Conservation (phyloP, 2,797 vertebrate genomes). For the Falco peregrinus region DNA sequence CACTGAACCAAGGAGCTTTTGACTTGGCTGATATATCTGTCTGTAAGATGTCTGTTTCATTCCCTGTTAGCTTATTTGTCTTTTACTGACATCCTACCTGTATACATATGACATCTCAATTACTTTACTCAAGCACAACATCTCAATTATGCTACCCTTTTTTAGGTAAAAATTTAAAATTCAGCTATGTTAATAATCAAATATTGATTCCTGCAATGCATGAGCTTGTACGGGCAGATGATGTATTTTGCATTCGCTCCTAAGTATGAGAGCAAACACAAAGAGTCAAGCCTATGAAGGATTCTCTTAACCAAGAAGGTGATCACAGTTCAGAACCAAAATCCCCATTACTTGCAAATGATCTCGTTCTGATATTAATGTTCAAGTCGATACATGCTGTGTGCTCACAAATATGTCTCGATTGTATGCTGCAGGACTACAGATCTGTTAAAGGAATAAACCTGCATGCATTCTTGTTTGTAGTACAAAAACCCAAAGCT, state of each 20-base stretch:
- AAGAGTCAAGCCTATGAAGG: neutral
- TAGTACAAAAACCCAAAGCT: neutral
- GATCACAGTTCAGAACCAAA: constrained; percentile 11
- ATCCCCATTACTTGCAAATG: constrained; percentile 23
- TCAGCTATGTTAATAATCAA: neutral
- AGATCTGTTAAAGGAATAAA: neutral
- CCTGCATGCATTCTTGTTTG: neutral
- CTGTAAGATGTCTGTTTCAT: constrained; percentile 23
- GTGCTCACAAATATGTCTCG: neutral
- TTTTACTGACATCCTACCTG: constrained; percentile 43
- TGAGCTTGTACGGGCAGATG: neutral
- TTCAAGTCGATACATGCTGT: neutral
- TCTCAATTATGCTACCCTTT: neutral
- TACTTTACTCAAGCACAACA: neutral
- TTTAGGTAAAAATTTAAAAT: neutral
- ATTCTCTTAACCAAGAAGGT: neutral
- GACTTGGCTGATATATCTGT: constrained; percentile 36
- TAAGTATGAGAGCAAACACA: neutral
- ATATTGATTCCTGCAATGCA: neutral
- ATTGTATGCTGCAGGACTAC: neutral
- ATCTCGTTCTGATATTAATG: neutral
- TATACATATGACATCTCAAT: neutral
- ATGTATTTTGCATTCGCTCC: neutral
- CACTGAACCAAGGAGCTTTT: constrained; percentile 52
- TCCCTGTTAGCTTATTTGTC: constrained; percentile 33